A percentile compares a stretch with the other conserved stretches of the same genome.
These are phyloP conservation scores for Coptodon rendalli DNA, from an alignment of 2,113 vertebrate species.

Conservation along the genomic window DNA sequence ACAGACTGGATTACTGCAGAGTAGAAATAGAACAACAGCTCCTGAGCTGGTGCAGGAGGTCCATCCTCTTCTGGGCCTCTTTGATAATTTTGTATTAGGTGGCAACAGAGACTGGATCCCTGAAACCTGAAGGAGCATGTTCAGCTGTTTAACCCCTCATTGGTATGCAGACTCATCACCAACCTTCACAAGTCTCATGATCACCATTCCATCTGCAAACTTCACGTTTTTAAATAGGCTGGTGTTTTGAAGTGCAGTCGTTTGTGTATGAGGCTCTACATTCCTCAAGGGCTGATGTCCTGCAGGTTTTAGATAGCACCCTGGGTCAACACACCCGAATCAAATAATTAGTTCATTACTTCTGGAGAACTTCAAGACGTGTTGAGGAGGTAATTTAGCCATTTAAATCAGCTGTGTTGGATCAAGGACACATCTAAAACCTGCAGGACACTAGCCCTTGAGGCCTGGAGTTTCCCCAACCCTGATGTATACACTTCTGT, in stretches of 20 bases:
- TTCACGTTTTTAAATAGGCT: background rate
- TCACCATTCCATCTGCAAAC: background rate
- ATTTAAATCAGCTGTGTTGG: background rate
- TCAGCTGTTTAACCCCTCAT: background rate
- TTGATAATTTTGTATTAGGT: background rate
- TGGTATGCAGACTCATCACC: background rate
- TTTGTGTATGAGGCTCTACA: background rate
- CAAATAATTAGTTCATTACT: background rate
- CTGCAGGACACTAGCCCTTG: fast-evolving
- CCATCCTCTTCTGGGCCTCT: background rate
- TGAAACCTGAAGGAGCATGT: background rate
- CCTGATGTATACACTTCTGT: background rate
- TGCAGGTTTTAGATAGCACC: background rate
- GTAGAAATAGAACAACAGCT: background rate
- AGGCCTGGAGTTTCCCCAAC: background rate
- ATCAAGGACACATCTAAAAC: background rate
- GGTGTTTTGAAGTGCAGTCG: background rate
- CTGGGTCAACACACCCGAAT: background rate
- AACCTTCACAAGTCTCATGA: background rate
- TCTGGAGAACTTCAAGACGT: fast-evolving
- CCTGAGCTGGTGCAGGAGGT: background rate
- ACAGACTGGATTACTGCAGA: background rate
- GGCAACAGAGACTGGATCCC: background rate
- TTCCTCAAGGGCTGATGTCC: background rate
- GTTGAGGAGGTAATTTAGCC: background rate